Base-by-base conservation (phyloP, 2,797 vertebrate species). In the Microchirus variegatus region DNA sequence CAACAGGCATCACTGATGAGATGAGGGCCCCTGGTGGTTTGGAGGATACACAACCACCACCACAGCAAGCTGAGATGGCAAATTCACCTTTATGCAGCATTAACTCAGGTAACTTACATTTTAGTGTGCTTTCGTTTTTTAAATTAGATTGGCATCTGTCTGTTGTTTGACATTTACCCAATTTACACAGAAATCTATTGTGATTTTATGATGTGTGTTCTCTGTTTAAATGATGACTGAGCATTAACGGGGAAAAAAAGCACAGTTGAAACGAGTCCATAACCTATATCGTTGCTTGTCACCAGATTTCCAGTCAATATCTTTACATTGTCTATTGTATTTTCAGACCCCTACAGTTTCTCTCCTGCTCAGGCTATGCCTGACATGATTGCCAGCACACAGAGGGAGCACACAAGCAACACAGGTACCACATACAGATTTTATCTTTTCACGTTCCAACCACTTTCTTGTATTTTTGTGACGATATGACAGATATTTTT, bases 361-460 rank as follows among this genome's bases (percentile, higher is more conserved):
- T 90, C 84, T 57, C 85, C 78, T 60, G 84, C 89, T 37, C 85
- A 93, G 76, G 67, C 72, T 12, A 85, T 95, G 62, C 90, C 90
- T 51, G 91, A 93, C 65, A 84, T 77, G 80, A 93, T 90, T 4
- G 81, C 86, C 75, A 93, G 85, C 72, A 77, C 87, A 2, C 86
- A 87, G 75, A 67, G 83, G 50, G 88, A 83, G 56, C 78, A 84
- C 70, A 65, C 89, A 40, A 89, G 90, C 77, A 80, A 90, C 6
- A 88, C 94, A 89, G 95, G 97, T 96, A 45, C 57, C 45, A 36
- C 31, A 91, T 83, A 80, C 17, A 38, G 1, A n/a, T 44, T 7
- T 49, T 0, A 26, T 16, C 1, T 12, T 17, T n/a, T 36, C 12
- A 18, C 3, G 3, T 38, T 38, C 31, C 31, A 31, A 38, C 10